Percentiles rank a stretch among this genome's conserved stretches.
These are phyloP conservation scores for Metalampra italica DNA, from an alignment of 2,888 invertebrate species.

Conservation along the genomic window DNA sequence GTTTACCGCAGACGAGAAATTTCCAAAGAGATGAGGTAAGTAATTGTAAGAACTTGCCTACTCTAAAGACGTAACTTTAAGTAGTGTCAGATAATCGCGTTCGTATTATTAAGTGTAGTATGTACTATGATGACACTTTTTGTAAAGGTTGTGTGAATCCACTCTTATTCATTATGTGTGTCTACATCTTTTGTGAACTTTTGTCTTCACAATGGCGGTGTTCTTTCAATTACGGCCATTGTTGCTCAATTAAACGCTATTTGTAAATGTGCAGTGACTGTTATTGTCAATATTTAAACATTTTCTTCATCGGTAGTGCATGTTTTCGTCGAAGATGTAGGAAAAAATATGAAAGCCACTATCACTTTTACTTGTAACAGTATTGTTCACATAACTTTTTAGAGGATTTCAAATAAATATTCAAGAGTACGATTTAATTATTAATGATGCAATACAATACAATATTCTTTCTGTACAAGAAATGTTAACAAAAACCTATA, in stretches of 20 bases:
- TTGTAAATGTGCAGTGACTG: constrained; percentile 16
- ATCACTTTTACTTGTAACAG: no score
- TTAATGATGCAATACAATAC: no score
- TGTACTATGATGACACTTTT: constrained; percentile 3
- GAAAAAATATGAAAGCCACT: no score
- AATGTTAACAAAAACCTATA: no score
- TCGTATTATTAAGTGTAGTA: background rate
- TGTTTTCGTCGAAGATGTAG: no score
- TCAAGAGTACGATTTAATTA: no score
- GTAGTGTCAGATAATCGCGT: background rate
- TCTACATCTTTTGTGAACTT: constrained; percentile 12
- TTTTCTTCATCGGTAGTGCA: no score
- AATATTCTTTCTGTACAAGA: no score
- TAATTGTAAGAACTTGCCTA: background rate
- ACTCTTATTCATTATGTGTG: constrained; percentile 1
- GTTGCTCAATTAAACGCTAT: constrained; percentile 17
- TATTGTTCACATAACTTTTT: no score
- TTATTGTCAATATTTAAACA: background rate
- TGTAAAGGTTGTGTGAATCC: background rate
- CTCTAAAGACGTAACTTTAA: background rate
- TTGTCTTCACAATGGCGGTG: constrained; percentile 15
- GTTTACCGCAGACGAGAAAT: background rate
- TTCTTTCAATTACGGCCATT: constrained; percentile 22
- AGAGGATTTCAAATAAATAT: no score
- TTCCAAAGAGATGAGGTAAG: constrained; percentile 3